Evolutionary conservation across 2,888 invertebrate species (phyloP), one percentile per base, ranked within the genome.

Genomic region (Morpho deidamia): DNA sequence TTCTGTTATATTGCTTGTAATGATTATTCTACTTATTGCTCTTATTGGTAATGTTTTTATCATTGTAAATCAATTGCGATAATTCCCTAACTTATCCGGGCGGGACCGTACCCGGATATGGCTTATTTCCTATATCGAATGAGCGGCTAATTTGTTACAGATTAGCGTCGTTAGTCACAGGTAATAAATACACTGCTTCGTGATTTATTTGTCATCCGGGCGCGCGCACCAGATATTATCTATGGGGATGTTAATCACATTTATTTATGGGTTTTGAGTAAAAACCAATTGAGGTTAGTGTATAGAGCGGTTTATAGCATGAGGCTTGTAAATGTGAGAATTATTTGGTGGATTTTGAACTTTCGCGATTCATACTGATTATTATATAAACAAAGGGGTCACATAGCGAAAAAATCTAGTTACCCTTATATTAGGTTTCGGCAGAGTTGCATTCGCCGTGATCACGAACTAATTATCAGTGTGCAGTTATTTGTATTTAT

Each of bases 71-170:
- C 23, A 23, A 23, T 23, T 23, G 23, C 23, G 23, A 23, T 23
- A 23, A 23, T 23, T 23, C 23, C 23, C 23, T 23, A 23, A 23
- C 23, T 23, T 23, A 23, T 23, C 23, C 23, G 23, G 23, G 23
- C 2, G 23, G 23, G 5, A 23, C 23, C 34, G 34, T 7, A 41
- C 7, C 35, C 57, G 60, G 62, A 56, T 62, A 55, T 49, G 41
- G 59, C 51, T 57, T 45, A 64, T 65, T 62, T 60, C 58, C 60
- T 41, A 51, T 58, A 60, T 61, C 58, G 59, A 58, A 59, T 56
- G 54, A 56, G 64, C 49, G 58, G 58, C 65, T 70, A 69, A 71
- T 70, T 70, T 68, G 64, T 66, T 64, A 64, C 58, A 66, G 68
- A 69, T 71, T 70, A 70, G 64, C 67, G 56, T 53, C 58, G 58